Percentiles rank a stretch among this genome's conserved stretches.
These are phyloP conservation scores for Caenorhabditis inopinata DNA, from an alignment of 1,140 invertebrate species.

Conservation along the genomic window DNA sequence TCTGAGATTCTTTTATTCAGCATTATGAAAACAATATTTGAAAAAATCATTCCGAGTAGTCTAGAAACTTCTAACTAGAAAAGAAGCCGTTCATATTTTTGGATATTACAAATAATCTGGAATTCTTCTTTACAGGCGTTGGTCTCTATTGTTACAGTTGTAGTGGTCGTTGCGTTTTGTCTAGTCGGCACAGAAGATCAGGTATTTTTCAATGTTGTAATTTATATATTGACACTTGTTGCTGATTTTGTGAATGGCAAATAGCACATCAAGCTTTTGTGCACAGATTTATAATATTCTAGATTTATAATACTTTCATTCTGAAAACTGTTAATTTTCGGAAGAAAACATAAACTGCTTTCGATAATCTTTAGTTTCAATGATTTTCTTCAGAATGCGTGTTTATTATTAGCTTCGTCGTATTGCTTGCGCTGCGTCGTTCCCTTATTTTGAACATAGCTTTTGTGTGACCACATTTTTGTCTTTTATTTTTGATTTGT, in stretches of 20 bases:
- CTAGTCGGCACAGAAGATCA: slow-evolving; percentile 52
- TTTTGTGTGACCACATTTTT: neutral
- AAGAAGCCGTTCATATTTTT: too few species aligned
- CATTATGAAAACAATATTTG: too few species aligned
- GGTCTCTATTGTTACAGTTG: slow-evolving; percentile 51
- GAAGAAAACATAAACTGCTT: too few species aligned
- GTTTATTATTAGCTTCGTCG: neutral
- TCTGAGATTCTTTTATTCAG: too few species aligned
- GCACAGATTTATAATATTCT: neutral
- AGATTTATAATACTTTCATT: neutral
- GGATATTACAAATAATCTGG: too few species aligned
- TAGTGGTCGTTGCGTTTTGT: slow-evolving; percentile 51
- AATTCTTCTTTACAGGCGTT: slow-evolving; percentile 35
- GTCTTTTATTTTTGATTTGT: neutral
- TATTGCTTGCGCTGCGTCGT: slow-evolving; percentile 28
- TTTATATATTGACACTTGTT: neutral
- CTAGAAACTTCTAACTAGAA: too few species aligned
- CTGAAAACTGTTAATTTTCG: too few species aligned
- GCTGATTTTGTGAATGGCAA: too few species aligned
- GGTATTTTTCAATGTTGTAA: slow-evolving; percentile 32
- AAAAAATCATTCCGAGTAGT: too few species aligned
- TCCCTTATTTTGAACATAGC: neutral
- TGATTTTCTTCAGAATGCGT: too few species aligned
- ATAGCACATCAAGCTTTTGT: too few species aligned
- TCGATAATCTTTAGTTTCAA: too few species aligned